phyloP scores from a whole-genome alignment of 1,140 invertebrate species.

The Calycopis cecrops region DNA sequence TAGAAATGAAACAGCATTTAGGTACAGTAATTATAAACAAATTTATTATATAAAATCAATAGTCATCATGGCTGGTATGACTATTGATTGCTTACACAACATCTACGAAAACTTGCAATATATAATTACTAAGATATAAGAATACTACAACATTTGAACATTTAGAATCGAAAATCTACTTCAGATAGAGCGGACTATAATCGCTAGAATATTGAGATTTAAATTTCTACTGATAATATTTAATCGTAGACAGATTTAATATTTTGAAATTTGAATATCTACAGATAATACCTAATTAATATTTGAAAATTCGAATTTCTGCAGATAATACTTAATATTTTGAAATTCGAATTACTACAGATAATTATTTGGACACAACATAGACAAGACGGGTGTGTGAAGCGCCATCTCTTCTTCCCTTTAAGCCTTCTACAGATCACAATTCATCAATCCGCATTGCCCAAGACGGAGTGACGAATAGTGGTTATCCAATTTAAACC shows the following conservation, averaged over 20 bases:
- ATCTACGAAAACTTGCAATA: constrained; percentile 32
- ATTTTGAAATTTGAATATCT: no score
- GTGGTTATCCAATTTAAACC: constrained; percentile 20
- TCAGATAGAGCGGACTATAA: neutral
- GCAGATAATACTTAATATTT: no score
- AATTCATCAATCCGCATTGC: constrained; percentile 72
- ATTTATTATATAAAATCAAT: constrained; percentile 63
- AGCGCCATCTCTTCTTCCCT: neutral
- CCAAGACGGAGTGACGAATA: constrained; percentile 66
- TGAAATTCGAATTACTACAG: no score
- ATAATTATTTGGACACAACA: no score
- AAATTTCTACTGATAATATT: no score
- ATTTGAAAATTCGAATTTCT: no score
- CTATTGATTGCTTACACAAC: constrained; percentile 47
- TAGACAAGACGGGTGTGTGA: no score
- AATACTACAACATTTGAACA: neutral
- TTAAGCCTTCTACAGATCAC: constrained; percentile 21
- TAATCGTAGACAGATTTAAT: no score
- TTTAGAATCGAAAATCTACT: neutral
- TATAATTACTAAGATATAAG: neutral
- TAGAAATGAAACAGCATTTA: constrained; percentile 34
- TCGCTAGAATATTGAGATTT: no score
- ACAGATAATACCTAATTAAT: no score
- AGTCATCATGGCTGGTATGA: constrained; percentile 72
- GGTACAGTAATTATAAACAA: constrained; percentile 43